Percentiles rank a stretch among this genome's conserved stretches.
Conservation (phyloP, 2,113 vertebrate species). For the Edolisoma coerulescens region DNA sequence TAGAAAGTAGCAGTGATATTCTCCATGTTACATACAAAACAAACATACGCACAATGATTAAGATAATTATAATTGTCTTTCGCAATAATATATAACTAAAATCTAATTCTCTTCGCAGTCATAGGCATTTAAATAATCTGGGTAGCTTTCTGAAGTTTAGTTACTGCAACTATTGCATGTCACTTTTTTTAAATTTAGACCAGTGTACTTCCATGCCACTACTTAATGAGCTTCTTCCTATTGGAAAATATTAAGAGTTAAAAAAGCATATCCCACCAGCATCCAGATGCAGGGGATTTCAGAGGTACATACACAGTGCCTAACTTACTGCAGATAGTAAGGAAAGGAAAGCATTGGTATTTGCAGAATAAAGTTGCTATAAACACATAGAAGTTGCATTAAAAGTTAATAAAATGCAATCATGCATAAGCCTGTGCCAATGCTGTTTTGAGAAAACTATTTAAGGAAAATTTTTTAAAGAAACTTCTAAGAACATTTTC, state of each 20-base stretch:
- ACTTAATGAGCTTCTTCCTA: not conserved
- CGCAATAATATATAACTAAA: not conserved
- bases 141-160: not conserved
- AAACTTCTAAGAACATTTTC: not conserved
- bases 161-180: not conserved
- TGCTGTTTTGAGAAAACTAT: not conserved
- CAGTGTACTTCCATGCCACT: not conserved
- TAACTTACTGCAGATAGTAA: not conserved
- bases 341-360: not conserved
- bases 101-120: not conserved
- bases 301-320: not conserved
- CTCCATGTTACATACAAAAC: not conserved
- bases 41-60: not conserved
- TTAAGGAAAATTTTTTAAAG: not conserved
- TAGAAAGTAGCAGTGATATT: not conserved
- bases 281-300: not conserved
- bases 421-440: not conserved
- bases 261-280: not conserved
- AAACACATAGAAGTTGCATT: not conserved
- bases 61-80: not conserved
- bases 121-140: not conserved
- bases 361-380: not conserved
- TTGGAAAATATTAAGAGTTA: not conserved
- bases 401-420: not conserved
- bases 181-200: not conserved